phyloP scores from a whole-genome alignment of 2,797 vertebrate species.

The Alosa sapidissima region DNA sequence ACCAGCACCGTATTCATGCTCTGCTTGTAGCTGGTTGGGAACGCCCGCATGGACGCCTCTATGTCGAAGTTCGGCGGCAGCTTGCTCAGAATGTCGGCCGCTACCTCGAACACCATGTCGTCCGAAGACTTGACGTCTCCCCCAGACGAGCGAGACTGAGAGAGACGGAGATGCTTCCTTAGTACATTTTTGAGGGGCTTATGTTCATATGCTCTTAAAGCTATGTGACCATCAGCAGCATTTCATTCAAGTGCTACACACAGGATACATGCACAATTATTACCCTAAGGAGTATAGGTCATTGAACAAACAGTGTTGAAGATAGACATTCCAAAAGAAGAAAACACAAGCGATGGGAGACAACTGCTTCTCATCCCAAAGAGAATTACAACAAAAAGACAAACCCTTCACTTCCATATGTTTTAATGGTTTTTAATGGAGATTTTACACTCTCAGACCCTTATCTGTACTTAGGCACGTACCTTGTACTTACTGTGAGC shows the following conservation, averaged over 20 bases:
- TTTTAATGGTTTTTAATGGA: background rate
- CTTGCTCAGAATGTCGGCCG: constrained; percentile 84
- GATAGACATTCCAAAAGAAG: background rate
- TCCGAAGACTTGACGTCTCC: constrained; percentile 80
- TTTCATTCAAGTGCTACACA: background rate
- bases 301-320: background rate
- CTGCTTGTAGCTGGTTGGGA: constrained; percentile 83
- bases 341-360: background rate
- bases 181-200: background rate
- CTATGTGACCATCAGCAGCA: background rate
- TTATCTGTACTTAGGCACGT: background rate
- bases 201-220: background rate
- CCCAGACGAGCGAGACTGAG: constrained; percentile 78
- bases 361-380: background rate
- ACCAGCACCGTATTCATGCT: constrained; percentile 93
- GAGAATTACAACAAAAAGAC: background rate
- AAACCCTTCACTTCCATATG: background rate
- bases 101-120: constrained; percentile 84
- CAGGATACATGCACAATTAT: background rate
- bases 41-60: constrained; percentile 79
- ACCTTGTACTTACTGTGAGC: constrained; percentile 21
- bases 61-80: constrained; percentile 82
- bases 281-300: background rate
- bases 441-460: background rate
- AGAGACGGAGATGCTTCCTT: constrained; percentile 35